Base-by-base conservation (phyloP, 37 sponge, comb jelly and placozoan genomes). In the Oscarella lobularis region DNA sequence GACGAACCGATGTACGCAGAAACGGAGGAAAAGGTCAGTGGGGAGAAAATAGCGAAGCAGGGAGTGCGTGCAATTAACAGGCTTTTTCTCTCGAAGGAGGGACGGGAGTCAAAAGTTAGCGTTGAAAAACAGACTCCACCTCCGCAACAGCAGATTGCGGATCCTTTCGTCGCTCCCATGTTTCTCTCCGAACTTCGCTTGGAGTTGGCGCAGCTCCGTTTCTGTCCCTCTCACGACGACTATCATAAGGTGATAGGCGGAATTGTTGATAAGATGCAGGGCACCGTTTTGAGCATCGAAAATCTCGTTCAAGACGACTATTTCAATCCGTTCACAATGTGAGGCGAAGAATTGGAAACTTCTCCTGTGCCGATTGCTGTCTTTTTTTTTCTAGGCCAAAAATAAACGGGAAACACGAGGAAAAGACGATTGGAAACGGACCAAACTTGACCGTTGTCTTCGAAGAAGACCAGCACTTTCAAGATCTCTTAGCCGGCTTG, bases 301-400 rank as follows among this genome's bases (percentile, higher is more conserved):
- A 90, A 85, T 69, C 85, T 97, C 30, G 41, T 88, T 29, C 77
- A 90, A 3, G 95, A 97, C 39, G 39, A 78, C 2, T 81, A 73
- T 48, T 97, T 93, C 77, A 79, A 91, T 65, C 78, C 96, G n/a
- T 95, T 95, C 74, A n/a, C n/a, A n/a, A n/a, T n/a, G n/a, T n/a
- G n/a, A n/a, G n/a, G n/a, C n/a, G n/a, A n/a, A n/a, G n/a, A n/a
- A n/a, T n/a, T n/a, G n/a, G n/a, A n/a, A n/a, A n/a, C n/a, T n/a
- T n/a, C n/a, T n/a, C n/a, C n/a, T n/a, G n/a, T n/a, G n/a, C n/a
- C n/a, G n/a, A n/a, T n/a, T n/a, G n/a, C n/a, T n/a, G n/a, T n/a
- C n/a, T n/a, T n/a, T n/a, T n/a, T n/a, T n/a, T n/a, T n/a, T n/a
- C 3, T 39, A 89, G 98, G 69, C 98, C 98, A 0, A 70, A 90